Evolutionary conservation across 2,113 vertebrate species (phyloP).

Genomic region (Phalacrocorax brasilianus): DNA sequence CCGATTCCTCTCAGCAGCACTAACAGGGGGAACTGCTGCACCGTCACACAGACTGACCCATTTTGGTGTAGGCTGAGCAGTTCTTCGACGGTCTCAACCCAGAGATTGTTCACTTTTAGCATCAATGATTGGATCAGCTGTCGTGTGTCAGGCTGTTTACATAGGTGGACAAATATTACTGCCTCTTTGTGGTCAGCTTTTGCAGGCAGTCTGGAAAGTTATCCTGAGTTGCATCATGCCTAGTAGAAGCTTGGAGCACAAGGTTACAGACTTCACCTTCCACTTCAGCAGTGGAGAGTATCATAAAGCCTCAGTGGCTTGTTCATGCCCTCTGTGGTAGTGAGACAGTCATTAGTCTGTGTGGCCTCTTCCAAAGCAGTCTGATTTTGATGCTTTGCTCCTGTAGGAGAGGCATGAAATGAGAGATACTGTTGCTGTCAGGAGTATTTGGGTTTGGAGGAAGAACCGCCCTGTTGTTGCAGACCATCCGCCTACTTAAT

Average conservation of each 20-base stretch:
- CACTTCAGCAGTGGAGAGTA: neutral
- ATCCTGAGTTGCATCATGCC: neutral
- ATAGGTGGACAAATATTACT: neutral
- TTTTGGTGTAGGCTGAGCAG: neutral
- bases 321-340: accelerated
- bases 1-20: neutral
- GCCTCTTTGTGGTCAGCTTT: neutral
- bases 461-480: neutral
- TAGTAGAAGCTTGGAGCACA: neutral
- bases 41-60: neutral
- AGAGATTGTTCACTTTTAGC: neutral
- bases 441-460: neutral
- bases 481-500: accelerated
- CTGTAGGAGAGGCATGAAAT: neutral
- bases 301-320: neutral
- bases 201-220: neutral
- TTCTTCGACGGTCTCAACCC: neutral
- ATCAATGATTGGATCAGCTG: neutral
- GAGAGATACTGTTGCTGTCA: neutral
- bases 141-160: neutral
- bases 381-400: neutral
- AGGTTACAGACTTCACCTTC: neutral
- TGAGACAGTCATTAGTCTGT: accelerated
- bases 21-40: neutral
- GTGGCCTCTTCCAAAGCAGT: neutral